A percentile compares a stretch with the other conserved stretches of the same genome.
Conservation (phyloP, 2,888 invertebrate genomes). For the Orchesellides sinensis region DNA sequence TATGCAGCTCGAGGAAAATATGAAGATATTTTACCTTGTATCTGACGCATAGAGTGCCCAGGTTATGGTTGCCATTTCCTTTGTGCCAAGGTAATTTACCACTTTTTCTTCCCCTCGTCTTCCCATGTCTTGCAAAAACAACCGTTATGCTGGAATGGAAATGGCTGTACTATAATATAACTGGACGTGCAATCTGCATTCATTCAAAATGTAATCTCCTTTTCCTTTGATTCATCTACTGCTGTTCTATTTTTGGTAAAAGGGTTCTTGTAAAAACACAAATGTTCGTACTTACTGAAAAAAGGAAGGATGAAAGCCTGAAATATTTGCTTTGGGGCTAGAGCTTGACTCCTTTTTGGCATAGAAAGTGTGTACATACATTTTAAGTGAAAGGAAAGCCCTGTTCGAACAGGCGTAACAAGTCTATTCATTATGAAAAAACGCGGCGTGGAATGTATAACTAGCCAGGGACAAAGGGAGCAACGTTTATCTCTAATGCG, state of each 20-base stretch:
- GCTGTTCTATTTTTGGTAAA: background rate
- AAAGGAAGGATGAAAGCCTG: constrained; percentile 20
- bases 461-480: background rate
- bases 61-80: constrained; percentile 33
- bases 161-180: background rate
- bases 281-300: background rate
- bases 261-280: background rate
- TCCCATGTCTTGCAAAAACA: background rate
- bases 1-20: background rate
- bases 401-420: background rate
- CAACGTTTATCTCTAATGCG: background rate
- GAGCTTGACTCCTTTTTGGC: constrained; percentile 46
- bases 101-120: background rate
- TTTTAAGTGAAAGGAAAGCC: background rate
- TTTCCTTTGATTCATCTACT: constrained; percentile 21
- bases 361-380: background rate
- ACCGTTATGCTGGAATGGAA: background rate
- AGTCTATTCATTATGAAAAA: too few species aligned
- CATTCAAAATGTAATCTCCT: background rate
- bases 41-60: background rate
- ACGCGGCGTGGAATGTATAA: too few species aligned
- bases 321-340: constrained; percentile 42
- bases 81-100: constrained; percentile 34
- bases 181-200: background rate
- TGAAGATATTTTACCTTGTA: background rate